Percentiles rank a stretch among this genome's conserved stretches.
Conservation (phyloP, 2,888 invertebrate genomes). For the Zootermopsis nevadensis region DNA sequence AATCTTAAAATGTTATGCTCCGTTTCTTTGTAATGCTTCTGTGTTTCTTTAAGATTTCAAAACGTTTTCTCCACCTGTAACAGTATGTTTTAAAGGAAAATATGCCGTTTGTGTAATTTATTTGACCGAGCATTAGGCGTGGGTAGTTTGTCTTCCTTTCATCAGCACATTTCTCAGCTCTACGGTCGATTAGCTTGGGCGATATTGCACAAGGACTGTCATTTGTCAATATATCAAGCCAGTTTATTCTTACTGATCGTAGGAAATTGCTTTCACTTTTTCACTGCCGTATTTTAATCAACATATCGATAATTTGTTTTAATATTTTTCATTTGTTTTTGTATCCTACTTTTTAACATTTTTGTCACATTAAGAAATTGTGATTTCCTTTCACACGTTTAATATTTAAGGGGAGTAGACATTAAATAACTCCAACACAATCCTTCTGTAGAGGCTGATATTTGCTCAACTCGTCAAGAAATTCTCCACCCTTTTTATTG, state of each 20-base stretch:
- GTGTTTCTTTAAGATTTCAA: no score
- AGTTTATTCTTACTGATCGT: conserved; percentile 14
- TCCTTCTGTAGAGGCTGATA: no score
- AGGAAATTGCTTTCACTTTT: neutral
- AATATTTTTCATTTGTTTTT: neutral
- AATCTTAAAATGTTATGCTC: no score
- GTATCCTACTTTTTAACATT: neutral
- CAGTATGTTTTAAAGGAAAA: no score
- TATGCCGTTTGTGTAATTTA: no score
- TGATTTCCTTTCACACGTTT: neutral
- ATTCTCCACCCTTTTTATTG: no score
- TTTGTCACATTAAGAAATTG: neutral
- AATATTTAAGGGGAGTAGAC: no score
- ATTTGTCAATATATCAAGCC: neutral
- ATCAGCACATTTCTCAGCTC: neutral
- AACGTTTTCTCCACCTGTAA: no score
- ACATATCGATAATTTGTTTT: neutral
- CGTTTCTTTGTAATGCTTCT: no score
- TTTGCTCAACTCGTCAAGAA: no score
- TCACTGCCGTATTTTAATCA: conserved; percentile 1
- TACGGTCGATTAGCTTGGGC: neutral
- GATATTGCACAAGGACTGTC: neutral
- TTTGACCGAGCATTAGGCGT: no score
- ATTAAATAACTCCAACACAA: no score
- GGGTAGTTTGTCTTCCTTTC: neutral